A percentile compares a stretch with the other conserved stretches of the same genome.
phyloP scores from a whole-genome alignment of 2,113 vertebrate species.

The Sigmodon hispidus region DNA sequence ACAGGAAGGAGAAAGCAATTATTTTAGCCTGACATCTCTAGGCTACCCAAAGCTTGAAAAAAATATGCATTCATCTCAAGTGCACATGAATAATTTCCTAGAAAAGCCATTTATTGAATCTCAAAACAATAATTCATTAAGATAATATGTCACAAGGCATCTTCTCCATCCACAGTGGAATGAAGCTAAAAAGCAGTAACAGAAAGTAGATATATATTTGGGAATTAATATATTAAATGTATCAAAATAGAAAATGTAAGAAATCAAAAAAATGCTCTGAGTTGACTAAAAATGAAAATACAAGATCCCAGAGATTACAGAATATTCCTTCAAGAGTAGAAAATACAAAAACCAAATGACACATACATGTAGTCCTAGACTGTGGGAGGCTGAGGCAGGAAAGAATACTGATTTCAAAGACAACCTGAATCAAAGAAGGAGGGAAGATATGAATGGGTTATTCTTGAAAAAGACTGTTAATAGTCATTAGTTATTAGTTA shows the following conservation, averaged over 20 bases:
- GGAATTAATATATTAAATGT: background rate
- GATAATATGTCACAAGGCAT: background rate
- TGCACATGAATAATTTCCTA: background rate
- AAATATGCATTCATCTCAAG: slow-evolving; percentile 2
- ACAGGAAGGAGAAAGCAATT: background rate
- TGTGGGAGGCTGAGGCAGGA: background rate
- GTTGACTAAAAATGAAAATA: background rate
- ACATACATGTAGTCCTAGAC: background rate
- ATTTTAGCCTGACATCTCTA: background rate
- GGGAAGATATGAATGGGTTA: background rate
- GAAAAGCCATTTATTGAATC: background rate
- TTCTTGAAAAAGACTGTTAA: background rate
- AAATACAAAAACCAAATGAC: background rate
- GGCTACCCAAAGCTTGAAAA: background rate
- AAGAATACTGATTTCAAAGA: background rate
- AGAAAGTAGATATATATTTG: background rate
- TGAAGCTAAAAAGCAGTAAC: background rate
- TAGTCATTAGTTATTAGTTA: background rate
- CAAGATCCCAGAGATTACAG: background rate
- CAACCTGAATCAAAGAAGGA: background rate
- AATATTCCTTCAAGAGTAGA: background rate
- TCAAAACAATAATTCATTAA: background rate
- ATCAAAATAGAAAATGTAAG: slow-evolving; percentile 28
- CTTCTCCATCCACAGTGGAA: background rate
- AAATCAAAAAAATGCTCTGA: background rate